Evolutionary conservation across 1,140 invertebrate species (phyloP).

Genomic region (Trichonephila clavipes): DNA sequence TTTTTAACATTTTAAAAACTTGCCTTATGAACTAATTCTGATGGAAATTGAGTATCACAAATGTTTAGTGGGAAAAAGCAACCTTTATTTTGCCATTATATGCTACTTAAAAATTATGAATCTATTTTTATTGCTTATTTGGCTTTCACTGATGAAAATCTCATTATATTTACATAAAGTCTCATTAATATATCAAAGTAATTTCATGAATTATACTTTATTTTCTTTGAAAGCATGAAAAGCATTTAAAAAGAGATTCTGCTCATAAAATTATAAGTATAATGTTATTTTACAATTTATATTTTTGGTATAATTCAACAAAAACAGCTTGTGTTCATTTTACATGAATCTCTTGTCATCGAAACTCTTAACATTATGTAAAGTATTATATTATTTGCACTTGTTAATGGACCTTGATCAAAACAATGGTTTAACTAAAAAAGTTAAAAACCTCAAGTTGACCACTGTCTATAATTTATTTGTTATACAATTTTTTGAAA

Average conservation of each 20-base stretch:
- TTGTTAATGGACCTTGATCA: not conserved
- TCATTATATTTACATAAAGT: not conserved
- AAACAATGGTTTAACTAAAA: too few relatives aligned
- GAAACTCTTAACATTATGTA: not conserved
- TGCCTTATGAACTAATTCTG: not conserved
- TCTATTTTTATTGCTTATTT: not conserved
- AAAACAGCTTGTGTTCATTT: not conserved
- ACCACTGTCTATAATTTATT: too few relatives aligned
- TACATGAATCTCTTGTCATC: not conserved
- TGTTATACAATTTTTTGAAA: not conserved
- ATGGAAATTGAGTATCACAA: not conserved
- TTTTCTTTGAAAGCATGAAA: not conserved
- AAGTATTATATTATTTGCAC: not conserved
- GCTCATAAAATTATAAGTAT: not conserved
- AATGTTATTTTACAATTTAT: not conserved
- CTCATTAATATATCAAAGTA: slow-evolving; percentile 4
- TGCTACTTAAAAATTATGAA: not conserved
- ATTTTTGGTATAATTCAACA: not conserved
- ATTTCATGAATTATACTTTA: not conserved
- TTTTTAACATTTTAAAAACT: not conserved
- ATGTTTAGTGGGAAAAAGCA: not conserved
- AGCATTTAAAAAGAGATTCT: not conserved
- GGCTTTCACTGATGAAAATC: not conserved
- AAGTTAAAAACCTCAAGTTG: too few relatives aligned
- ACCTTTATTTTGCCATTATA: not conserved